Evolutionary conservation across 2,797 vertebrate species (phyloP), one percentile per base, ranked within the genome.

Genomic region (Enteromius anoplus): DNA sequence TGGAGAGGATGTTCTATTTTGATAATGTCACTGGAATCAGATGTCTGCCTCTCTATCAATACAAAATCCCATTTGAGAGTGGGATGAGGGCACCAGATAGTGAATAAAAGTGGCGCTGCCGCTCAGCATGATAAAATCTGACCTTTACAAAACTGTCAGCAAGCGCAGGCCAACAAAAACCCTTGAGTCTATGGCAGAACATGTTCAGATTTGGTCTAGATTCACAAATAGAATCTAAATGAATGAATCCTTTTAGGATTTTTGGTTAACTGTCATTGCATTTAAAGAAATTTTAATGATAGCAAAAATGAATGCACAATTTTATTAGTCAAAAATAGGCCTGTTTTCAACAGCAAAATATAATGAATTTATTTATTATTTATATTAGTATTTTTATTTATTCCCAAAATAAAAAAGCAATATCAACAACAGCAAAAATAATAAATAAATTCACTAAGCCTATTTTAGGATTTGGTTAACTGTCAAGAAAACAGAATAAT

Each of bases 11-110:
- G 45, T 53, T 78, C 19, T n/a, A 21, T 76, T 86, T 85, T 86
- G 55, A 85, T 88, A 86, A 86, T 84, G 84, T 85, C 78, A 79
- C 19, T 70, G 34, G 64, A 85, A 86, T 75, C 62, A 62, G 51
- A 75, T 79, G 76, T 78, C 80, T 78, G 72, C 17, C 23, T 26
- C 81, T 85, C 14, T 64, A 62, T 82, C 49, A 84, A 75, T 84
- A 68, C 23, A 84, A 10, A 47, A 77, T 73, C 40, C 73, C 32
- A 76, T 70, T 40, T 58, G 55, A 58, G 42, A 14, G 17, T 21
- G 55, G 53, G 19, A 86, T 64, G 17, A 76, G 19, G 73, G 21
- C 47, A 53, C 19, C 53, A 69, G 53, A 80, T 21, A 65, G n/a
- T 23, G 23, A 34, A 71, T 76, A 64, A 80, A 69, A 62, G 68